Evolutionary conservation across 2,797 vertebrate genomes (phyloP).

Genomic region (Poecile montanus): DNA sequence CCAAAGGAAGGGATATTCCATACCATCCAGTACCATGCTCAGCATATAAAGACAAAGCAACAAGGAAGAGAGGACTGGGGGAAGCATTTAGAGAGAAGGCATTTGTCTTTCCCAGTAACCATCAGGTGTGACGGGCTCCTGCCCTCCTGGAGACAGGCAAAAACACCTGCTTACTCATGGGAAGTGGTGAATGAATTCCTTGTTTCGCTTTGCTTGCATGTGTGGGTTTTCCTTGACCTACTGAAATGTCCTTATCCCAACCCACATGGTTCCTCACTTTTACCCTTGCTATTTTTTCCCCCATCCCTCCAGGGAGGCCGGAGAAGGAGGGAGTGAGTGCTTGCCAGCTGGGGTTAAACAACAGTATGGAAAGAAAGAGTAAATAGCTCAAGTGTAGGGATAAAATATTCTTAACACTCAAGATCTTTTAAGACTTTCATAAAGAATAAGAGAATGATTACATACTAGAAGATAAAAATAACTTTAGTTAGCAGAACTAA

Average conservation of each 20-base stretch:
- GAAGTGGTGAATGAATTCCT: neutral
- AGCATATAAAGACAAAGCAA: neutral
- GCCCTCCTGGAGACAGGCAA: neutral
- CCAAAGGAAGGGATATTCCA: neutral
- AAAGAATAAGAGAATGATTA: neutral
- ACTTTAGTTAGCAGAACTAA: neutral
- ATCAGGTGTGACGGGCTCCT: rapidly evolving
- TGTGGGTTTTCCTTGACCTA: neutral
- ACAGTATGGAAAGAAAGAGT: neutral
- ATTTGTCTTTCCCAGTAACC: neutral
- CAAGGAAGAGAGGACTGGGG: neutral
- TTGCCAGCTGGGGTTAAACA: neutral
- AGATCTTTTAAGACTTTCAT: neutral
- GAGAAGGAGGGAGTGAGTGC: neutral
- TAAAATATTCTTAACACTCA: neutral
- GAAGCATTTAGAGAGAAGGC: rapidly evolving
- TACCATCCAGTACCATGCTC: neutral
- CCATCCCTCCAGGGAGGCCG: rapidly evolving
- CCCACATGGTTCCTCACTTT: neutral
- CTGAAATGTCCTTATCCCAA: neutral
- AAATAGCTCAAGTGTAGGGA: neutral
- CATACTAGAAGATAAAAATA: neutral
- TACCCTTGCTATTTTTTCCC: neutral
- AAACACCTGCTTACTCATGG: neutral
- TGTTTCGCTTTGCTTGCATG: neutral